Evolutionary conservation across 92 coral and sea anemone species (phyloP).

Genomic region (Ricordea florida): DNA sequence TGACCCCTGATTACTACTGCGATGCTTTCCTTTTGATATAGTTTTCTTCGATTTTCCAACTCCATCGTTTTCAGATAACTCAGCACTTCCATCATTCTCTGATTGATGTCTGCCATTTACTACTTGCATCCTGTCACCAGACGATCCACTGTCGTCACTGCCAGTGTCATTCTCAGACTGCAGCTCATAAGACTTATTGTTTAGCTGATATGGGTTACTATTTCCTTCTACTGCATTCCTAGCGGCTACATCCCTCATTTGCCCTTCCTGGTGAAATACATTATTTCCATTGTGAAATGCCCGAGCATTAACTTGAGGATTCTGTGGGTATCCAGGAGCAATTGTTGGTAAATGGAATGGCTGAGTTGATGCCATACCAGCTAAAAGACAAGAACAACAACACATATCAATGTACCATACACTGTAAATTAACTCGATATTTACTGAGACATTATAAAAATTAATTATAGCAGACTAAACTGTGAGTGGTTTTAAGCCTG

Average conservation of each 20-base stretch:
- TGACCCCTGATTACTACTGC: too few species aligned
- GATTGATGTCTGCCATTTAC: background rate
- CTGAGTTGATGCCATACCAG: slow-evolving; percentile 85
- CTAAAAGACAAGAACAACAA: slow-evolving; percentile 20
- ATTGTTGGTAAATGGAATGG: slow-evolving; percentile 72
- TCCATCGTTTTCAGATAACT: background rate
- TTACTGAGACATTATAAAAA: too few species aligned
- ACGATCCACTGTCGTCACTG: background rate
- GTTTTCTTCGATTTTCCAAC: background rate
- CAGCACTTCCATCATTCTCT: background rate
- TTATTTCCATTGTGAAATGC: background rate
- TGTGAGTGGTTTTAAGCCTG: too few species aligned
- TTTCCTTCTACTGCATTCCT: slow-evolving; percentile 19
- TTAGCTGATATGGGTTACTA: background rate
- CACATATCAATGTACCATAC: too few species aligned
- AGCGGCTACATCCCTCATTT: slow-evolving; percentile 3
- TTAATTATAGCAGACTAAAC: too few species aligned
- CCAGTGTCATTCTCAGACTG: slow-evolving; percentile 27
- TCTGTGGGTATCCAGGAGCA: slow-evolving; percentile 16
- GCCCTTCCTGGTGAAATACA: background rate
- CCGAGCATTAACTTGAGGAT: slow-evolving; percentile 18
- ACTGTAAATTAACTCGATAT: too few species aligned
- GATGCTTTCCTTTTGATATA: background rate
- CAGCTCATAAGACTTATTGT: slow-evolving; percentile 2
- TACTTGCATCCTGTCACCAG: background rate